These are phyloP conservation scores for Sinocyclocheilus maitianheensis DNA, from an alignment of 2,113 vertebrate species.

Conservation along the genomic window DNA sequence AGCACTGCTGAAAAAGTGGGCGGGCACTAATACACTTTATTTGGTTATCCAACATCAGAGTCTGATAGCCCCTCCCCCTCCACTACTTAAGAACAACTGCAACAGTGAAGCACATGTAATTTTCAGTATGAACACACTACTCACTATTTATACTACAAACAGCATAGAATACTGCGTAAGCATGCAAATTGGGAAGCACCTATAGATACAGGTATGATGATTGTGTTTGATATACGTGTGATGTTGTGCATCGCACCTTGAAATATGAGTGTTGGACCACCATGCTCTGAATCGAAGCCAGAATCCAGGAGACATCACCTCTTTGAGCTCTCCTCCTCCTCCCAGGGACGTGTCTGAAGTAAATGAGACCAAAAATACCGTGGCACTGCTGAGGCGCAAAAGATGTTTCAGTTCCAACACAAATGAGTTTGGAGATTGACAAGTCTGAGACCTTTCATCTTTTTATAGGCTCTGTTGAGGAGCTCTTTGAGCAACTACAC, in stretches of 20 bases:
- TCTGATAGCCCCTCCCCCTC: not conserved
- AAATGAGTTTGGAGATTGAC: constrained; percentile 56
- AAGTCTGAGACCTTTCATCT: constrained; percentile 48
- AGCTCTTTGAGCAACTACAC: constrained; percentile 43
- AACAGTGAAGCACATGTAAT: not conserved
- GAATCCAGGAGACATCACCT: constrained; percentile 46
- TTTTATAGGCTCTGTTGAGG: constrained; percentile 55
- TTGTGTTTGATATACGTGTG: not conserved
- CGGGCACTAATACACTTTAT: not conserved
- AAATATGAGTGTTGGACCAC: constrained; percentile 34
- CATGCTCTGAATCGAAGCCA: constrained; percentile 37
- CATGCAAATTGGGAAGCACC: not conserved
- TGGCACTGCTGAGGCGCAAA: constrained; percentile 37
- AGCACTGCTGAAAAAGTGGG: too few relatives aligned
- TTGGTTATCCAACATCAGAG: not conserved
- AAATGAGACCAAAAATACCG: constrained; percentile 57
- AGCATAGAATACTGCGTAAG: not conserved
- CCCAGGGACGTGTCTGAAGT: constrained; percentile 40
- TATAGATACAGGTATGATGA: not conserved
- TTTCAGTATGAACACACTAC: not conserved
- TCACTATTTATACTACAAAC: not conserved
- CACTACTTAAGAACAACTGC: not conserved
- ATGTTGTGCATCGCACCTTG: constrained; percentile 24
- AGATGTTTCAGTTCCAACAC: constrained; percentile 49
- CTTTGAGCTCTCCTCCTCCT: constrained; percentile 40